A percentile compares a stretch with the other conserved stretches of the same genome.
Evolutionary conservation across 2,113 vertebrate species (phyloP).

Genomic region (Phainopepla nitens): DNA sequence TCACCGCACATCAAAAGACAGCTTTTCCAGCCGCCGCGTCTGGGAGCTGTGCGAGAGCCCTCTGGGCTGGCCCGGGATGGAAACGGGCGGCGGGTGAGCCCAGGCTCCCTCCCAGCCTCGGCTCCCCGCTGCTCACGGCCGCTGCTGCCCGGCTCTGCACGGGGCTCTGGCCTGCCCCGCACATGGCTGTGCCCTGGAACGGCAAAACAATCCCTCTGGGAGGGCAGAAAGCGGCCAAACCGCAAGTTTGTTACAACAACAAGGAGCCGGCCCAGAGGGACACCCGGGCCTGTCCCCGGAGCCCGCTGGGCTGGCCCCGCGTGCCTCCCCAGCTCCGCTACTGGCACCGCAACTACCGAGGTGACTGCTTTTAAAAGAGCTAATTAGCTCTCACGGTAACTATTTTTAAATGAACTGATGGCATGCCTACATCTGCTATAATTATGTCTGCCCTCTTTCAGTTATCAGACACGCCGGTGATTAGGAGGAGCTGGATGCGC

Average conservation of each 20-base stretch:
- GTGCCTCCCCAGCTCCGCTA: background rate
- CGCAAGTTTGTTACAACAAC: rapidly evolving
- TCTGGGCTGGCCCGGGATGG: rapidly evolving
- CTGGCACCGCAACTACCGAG: background rate
- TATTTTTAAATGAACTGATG: background rate
- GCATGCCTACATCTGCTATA: background rate
- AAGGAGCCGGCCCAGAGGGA: rapidly evolving
- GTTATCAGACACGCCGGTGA: background rate
- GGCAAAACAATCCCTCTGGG: rapidly evolving
- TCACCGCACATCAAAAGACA: too few species aligned
- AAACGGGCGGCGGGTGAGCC: background rate
- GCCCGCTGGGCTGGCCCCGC: background rate
- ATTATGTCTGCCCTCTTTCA: background rate
- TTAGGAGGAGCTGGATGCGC: rapidly evolving
- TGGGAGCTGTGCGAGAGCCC: background rate
- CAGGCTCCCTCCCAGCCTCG: background rate
- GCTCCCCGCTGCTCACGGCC: background rate
- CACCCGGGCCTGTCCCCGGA: rapidly evolving
- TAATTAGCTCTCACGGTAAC: background rate
- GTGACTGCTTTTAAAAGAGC: background rate
- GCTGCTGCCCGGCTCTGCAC: background rate
- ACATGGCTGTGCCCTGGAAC: background rate
- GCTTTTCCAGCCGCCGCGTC: rapidly evolving
- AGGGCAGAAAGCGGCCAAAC: background rate
- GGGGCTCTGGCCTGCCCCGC: rapidly evolving